These are phyloP conservation scores for Syngnathus floridae DNA, from an alignment of 2,113 vertebrate genomes.

Conservation along the genomic window DNA sequence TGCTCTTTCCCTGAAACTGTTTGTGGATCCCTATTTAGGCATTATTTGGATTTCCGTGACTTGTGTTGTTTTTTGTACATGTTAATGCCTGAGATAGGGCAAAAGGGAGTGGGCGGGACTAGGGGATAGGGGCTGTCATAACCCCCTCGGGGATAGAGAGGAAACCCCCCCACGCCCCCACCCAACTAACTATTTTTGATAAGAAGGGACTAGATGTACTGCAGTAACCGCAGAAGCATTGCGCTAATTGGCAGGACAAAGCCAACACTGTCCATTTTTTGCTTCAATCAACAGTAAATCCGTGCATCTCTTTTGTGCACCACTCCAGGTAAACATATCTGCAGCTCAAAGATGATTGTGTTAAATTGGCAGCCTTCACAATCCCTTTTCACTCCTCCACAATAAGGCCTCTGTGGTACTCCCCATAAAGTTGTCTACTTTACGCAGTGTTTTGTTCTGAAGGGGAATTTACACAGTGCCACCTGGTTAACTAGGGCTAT, in stretches of 20 bases:
- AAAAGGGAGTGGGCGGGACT: slow-evolving; percentile 70
- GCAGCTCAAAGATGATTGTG: not conserved
- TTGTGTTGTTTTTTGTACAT: slow-evolving; percentile 65
- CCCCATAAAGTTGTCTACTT: slow-evolving; percentile 48
- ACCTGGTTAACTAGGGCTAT: slow-evolving; percentile 11
- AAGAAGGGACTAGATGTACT: slow-evolving; percentile 26
- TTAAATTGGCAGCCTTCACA: slow-evolving; percentile 6
- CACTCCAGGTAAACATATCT: too few species aligned
- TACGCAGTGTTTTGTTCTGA: slow-evolving; percentile 58
- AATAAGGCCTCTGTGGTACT: slow-evolving; percentile 50
- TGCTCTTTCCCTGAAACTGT: slow-evolving; percentile 30
- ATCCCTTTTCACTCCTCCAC: slow-evolving; percentile 47
- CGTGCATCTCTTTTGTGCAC: not conserved
- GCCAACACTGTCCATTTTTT: not conserved
- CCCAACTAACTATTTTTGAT: slow-evolving; percentile 29
- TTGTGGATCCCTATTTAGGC: slow-evolving; percentile 59
- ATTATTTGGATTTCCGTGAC: slow-evolving; percentile 68
- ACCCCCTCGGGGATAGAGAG: slow-evolving; percentile 69
- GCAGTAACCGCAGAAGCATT: slow-evolving; percentile 38
- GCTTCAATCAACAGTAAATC: not conserved
- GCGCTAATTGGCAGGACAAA: not conserved
- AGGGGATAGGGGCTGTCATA: slow-evolving; percentile 65
- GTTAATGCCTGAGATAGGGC: slow-evolving; percentile 67
- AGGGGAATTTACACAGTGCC: not conserved
- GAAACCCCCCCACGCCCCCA: slow-evolving; percentile 46